These are phyloP conservation scores for Amphipyra tragopoginis DNA, from an alignment of 2,888 invertebrate genomes.

Conservation along the genomic window DNA sequence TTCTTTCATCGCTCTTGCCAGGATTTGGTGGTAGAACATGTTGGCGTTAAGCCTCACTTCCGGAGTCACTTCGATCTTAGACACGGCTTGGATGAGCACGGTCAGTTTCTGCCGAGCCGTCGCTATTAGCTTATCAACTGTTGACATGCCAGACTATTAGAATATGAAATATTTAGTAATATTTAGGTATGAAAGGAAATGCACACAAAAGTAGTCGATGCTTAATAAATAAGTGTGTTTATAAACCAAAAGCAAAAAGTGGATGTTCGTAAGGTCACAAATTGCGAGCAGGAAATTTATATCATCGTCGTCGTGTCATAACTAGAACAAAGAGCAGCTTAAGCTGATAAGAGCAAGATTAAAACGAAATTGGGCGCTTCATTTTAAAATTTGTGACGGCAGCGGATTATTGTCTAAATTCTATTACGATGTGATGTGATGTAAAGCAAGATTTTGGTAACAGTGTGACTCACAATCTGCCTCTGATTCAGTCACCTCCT, in stretches of 20 bases:
- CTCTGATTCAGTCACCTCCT: constrained; percentile 78
- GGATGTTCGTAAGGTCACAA: too few species aligned
- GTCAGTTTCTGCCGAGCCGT: constrained; percentile 77
- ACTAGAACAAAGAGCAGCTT: neutral
- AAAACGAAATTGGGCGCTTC: constrained; percentile 16
- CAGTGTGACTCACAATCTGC: constrained; percentile 76
- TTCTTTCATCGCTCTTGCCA: constrained; percentile 80
- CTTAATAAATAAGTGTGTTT: too few species aligned
- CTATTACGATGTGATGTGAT: too few species aligned
- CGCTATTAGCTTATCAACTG: constrained; percentile 81
- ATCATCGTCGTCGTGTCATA: constrained; percentile 4
- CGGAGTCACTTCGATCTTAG: constrained; percentile 80
- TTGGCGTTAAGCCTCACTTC: constrained; percentile 73
- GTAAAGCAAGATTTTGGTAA: too few species aligned
- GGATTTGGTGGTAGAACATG: constrained; percentile 82
- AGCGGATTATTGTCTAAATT: too few species aligned
- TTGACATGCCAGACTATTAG: neutral
- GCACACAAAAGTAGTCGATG: too few species aligned
- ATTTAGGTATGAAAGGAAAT: too few species aligned
- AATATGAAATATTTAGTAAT: too few species aligned
- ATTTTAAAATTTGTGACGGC: neutral
- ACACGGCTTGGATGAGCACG: constrained; percentile 77
- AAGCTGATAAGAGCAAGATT: too few species aligned
- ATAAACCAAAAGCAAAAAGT: too few species aligned
- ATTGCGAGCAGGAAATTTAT: neutral